A percentile compares a stretch with the other conserved stretches of the same genome.
phyloP scores from a whole-genome alignment of 2,113 vertebrate genomes.

The Felis chaus region DNA sequence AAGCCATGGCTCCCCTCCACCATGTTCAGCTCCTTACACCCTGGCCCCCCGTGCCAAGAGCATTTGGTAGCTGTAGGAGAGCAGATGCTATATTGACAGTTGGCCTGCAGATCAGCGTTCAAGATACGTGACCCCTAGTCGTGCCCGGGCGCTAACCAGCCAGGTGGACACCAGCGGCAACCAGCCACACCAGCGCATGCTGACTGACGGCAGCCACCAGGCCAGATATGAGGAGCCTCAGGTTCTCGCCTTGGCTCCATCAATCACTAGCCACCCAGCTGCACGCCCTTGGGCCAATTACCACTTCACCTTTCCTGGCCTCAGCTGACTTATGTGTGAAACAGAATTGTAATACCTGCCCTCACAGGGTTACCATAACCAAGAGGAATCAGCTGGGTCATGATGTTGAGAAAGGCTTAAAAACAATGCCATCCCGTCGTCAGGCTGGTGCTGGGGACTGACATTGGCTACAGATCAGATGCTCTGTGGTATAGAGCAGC shows the following conservation, averaged over 20 bases:
- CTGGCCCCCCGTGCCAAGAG: not conserved
- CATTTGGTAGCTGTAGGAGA: not conserved
- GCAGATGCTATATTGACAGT: not conserved
- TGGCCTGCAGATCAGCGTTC: not conserved
- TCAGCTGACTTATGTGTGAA: not conserved
- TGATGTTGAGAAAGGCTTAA: conserved; percentile 2
- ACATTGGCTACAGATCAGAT: not conserved
- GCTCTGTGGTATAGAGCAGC: not conserved
- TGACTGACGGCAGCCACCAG: not conserved
- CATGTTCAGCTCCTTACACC: not conserved
- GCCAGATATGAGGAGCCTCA: not conserved
- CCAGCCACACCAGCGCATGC: accelerated
- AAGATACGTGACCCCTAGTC: not conserved
- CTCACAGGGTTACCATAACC: not conserved
- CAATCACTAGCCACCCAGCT: not conserved
- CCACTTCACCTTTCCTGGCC: not conserved
- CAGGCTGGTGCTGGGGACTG: not conserved
- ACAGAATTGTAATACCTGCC: not conserved
- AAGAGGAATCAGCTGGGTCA: not conserved
- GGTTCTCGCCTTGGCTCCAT: not conserved
- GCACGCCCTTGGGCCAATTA: not conserved
- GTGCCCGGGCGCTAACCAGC: not conserved
- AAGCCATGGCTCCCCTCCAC: accelerated
- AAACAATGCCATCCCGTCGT: not conserved
- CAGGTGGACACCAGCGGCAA: not conserved